A percentile compares a stretch with the other conserved stretches of the same genome.
Evolutionary conservation across 2,888 invertebrate species (phyloP).

Genomic region (Sclerodermus sp.): DNA sequence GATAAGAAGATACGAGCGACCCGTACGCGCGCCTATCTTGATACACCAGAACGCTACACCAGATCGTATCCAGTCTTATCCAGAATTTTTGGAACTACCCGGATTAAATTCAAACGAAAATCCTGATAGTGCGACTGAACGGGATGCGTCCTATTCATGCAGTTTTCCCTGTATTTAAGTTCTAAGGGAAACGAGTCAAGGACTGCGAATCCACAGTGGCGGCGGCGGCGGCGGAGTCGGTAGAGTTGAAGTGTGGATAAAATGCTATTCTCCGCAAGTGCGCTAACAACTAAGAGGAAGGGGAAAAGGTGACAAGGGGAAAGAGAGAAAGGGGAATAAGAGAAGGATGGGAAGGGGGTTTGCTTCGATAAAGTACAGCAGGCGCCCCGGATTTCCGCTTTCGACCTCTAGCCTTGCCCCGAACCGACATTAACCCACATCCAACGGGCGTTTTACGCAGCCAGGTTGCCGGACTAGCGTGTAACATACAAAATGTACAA

Average conservation of each 20-base stretch:
- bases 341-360: neutral
- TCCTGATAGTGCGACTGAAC: too few relatives aligned
- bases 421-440: constrained; percentile 25
- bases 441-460: neutral
- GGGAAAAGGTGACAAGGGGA: neutral
- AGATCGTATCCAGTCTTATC: neutral
- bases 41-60: neutral
- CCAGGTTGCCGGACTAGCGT: neutral
- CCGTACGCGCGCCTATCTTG: constrained; percentile 20
- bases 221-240: neutral
- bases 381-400: constrained; percentile 17
- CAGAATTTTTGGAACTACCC: neutral
- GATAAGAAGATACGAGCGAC: constrained; percentile 16
- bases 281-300: too few relatives aligned
- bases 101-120: neutral
- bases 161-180: too few relatives aligned
- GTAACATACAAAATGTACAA: constrained; percentile 15
- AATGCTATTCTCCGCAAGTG: too few relatives aligned
- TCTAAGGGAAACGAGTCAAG: too few relatives aligned
- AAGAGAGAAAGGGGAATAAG: neutral
- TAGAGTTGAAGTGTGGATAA: too few relatives aligned
- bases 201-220: too few relatives aligned
- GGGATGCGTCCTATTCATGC: too few relatives aligned
- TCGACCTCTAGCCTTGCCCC: constrained; percentile 13
- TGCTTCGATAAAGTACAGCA: constrained; percentile 20